Conservation (phyloP, 2,888 invertebrate species). For the Agonopterix subpropinquella region DNA sequence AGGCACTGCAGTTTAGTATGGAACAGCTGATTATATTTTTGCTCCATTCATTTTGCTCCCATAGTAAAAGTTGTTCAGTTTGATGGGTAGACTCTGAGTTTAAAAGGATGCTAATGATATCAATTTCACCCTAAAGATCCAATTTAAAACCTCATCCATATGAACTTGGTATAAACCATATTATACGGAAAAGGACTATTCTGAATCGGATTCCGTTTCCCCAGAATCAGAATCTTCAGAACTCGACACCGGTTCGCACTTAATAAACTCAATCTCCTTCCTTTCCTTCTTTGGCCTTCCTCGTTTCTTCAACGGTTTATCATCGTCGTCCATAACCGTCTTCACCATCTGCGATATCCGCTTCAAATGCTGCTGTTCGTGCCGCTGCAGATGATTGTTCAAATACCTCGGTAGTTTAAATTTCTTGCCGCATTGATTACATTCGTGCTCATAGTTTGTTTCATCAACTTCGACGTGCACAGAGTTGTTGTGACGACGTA, state of each 20-base stretch:
- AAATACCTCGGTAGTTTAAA: conserved; percentile 62
- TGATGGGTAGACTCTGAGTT: too few relatives aligned
- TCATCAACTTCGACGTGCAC: conserved; percentile 60
- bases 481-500: conserved; percentile 52
- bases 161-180: too few relatives aligned
- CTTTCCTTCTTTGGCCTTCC: conserved; percentile 33
- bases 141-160: too few relatives aligned
- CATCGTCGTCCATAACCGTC: conserved; percentile 53
- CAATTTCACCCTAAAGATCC: too few relatives aligned
- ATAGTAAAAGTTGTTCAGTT: too few relatives aligned
- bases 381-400: conserved; percentile 59
- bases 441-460: conserved; percentile 52
- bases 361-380: conserved; percentile 63
- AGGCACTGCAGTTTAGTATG: too few relatives aligned
- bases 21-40: too few relatives aligned
- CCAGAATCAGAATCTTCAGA: conserved; percentile 39
- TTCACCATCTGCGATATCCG: conserved; percentile 63
- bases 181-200: neutral
- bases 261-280: conserved; percentile 63
- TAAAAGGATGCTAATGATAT: too few relatives aligned
- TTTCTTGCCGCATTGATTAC: conserved; percentile 61
- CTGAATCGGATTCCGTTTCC: conserved; percentile 27
- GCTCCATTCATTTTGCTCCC: too few relatives aligned
- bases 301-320: conserved; percentile 25
- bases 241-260: conserved; percentile 61